These are phyloP conservation scores for Phylloscopus collybita DNA, from an alignment of 2,797 vertebrate genomes.

Conservation along the genomic window DNA sequence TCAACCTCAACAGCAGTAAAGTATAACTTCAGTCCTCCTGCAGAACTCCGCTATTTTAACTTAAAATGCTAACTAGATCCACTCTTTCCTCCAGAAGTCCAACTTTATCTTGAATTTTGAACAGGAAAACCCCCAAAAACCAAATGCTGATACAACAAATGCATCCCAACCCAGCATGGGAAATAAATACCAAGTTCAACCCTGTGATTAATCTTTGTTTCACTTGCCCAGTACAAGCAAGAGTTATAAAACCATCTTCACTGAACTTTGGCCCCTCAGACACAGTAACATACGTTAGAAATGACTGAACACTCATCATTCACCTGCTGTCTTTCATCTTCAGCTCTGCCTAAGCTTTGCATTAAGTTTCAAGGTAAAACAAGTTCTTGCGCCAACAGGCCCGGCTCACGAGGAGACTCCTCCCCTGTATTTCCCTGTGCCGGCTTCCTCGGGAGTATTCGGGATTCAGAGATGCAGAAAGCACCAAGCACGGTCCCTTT, in stretches of 20 bases:
- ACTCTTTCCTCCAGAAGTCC: not conserved
- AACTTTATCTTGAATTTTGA: not conserved
- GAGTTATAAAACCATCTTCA: not conserved
- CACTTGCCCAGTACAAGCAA: not conserved
- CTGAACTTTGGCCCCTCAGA: not conserved
- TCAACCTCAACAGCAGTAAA: not conserved
- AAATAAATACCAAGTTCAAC: not conserved
- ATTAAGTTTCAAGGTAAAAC: not conserved
- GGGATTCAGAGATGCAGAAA: not conserved
- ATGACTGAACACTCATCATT: not conserved
- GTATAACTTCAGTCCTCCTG: not conserved
- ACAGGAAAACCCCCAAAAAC: not conserved
- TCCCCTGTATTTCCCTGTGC: not conserved
- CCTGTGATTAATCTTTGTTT: not conserved
- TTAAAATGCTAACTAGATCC: not conserved
- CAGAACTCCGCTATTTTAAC: not conserved
- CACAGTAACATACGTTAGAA: not conserved
- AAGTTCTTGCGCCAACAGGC: not conserved
- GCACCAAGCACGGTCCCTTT: not conserved
- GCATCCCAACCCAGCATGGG: not conserved
- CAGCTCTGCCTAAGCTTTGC: not conserved
- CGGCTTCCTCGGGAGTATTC: rapidly evolving
- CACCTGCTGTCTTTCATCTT: not conserved
- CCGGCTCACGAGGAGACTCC: not conserved
- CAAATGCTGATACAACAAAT: not conserved